Evolutionary conservation across 2,888 invertebrate species (phyloP), one percentile per base, ranked within the genome.

Genomic region (Pilophorus perplexus): DNA sequence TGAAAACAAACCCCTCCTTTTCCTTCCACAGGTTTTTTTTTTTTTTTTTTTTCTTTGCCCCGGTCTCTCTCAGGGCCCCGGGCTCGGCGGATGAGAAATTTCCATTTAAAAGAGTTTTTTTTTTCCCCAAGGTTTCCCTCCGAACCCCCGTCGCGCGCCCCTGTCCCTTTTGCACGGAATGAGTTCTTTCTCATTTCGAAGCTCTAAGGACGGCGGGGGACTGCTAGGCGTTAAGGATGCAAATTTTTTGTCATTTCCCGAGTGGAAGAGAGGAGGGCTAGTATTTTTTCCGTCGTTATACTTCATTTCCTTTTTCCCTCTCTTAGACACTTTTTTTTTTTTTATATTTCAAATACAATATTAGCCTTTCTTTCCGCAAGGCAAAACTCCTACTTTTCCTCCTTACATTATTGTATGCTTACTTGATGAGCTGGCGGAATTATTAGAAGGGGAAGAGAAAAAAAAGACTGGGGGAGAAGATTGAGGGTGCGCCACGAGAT

Each of bases 171-270:
- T 33, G 27, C 60, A 18, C 48, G 66, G 67, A 67, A 67, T 68
- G 70, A 69, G 66, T 66, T 65, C 67, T 68, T 69, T 68, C 68
- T 74, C 75, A 75, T 75, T 73, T 75, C 59, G 25, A 38, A 38
- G 59, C 59, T 59, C 40, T 14, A 37, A 72, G 23, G 22, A 23
- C 10, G 37, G 16, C 48, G 3, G 20, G 48, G 27, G 22, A 70
- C n/a, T 70, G 72, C 74, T 72, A 72, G 73, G 74, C 72, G 72
- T 71, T 68, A 69, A 68, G 71, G 68, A 69, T 70, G 71, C 69
- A 71, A 71, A 71, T 71, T 71, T 69, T 69, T 70, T 67, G 70
- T 70, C 70, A 70, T 70, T 68, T 64, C 65, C 50, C 65, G 14
- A 54, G 38, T 38, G 16, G 44, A 40, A 54, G 28, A 64, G 46